phyloP scores from a whole-genome alignment of 2,888 invertebrate species.

The Cremastobaeus sp. region DNA sequence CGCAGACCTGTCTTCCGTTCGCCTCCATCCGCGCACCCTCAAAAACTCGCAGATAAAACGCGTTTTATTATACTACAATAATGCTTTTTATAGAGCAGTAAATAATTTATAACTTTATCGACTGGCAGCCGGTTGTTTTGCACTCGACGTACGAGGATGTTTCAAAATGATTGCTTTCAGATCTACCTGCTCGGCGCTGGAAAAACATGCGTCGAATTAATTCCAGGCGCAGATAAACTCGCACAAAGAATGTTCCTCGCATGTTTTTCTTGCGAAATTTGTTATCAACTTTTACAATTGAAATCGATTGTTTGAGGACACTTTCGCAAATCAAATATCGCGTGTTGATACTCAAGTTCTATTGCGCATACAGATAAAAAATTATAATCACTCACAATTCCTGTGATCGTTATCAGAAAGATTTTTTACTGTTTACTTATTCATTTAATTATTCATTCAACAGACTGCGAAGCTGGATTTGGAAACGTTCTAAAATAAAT shows the following conservation, averaged over 20 bases:
- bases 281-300: too few relatives aligned
- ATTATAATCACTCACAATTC: too few relatives aligned
- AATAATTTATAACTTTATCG: constrained; percentile 54
- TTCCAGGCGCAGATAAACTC: not conserved
- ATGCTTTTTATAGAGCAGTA: constrained; percentile 39
- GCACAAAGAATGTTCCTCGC: not conserved
- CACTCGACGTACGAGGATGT: constrained; percentile 5
- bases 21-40: not conserved
- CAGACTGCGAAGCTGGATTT: too few relatives aligned
- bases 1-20: constrained; percentile 12
- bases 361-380: too few relatives aligned
- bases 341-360: too few relatives aligned
- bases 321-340: too few relatives aligned
- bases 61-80: constrained; percentile 37
- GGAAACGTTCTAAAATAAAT: too few relatives aligned
- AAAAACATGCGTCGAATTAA: not conserved
- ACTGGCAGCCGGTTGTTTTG: constrained; percentile 32
- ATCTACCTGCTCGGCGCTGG: not conserved
- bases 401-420: too few relatives aligned
- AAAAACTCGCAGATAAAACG: constrained; percentile 15
- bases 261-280: too few relatives aligned
- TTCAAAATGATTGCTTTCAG: constrained; percentile 20
- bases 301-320: too few relatives aligned
- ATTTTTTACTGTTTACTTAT: too few relatives aligned
- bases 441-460: too few relatives aligned